A percentile compares a stretch with the other conserved stretches of the same genome.
These are phyloP conservation scores for Brienomyrus longianalis DNA, from an alignment of 2,113 vertebrate species.

Conservation along the genomic window DNA sequence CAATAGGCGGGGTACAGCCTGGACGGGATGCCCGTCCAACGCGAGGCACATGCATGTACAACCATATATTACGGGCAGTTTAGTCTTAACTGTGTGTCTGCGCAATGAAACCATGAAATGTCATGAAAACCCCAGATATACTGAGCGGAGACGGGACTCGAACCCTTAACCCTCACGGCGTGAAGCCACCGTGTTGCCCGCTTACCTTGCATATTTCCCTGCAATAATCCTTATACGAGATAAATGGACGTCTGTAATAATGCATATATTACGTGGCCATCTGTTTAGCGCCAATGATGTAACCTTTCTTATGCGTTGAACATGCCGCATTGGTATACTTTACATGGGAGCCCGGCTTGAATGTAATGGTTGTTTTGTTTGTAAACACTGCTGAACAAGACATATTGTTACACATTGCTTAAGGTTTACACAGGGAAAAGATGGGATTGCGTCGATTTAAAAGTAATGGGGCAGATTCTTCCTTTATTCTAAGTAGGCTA, in stretches of 20 bases:
- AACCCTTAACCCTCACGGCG: not conserved
- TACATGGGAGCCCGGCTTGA: not conserved
- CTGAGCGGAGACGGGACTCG: not conserved
- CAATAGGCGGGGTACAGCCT: not conserved
- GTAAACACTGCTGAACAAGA: not conserved
- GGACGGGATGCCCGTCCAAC: not conserved
- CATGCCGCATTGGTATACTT: not conserved
- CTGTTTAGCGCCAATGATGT: conserved; percentile 24
- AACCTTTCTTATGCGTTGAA: conserved; percentile 12
- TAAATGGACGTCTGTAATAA: conserved; percentile 15
- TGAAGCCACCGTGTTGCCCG: not conserved
- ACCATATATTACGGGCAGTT: not conserved
- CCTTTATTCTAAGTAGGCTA: not conserved
- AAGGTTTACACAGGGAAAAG: not conserved
- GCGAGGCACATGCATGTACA: not conserved
- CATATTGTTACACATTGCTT: not conserved
- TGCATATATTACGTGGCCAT: conserved; percentile 28
- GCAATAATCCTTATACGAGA: not conserved
- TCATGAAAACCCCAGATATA: not conserved
- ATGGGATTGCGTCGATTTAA: not conserved
- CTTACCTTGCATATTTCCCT: not conserved
- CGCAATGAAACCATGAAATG: not conserved
- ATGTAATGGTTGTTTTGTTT: conserved; percentile 1
- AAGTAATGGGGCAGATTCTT: not conserved
- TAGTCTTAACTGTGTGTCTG: not conserved